Base-by-base conservation (phyloP, 1,140 invertebrate genomes). In the Acromyrmex charruanus region DNA sequence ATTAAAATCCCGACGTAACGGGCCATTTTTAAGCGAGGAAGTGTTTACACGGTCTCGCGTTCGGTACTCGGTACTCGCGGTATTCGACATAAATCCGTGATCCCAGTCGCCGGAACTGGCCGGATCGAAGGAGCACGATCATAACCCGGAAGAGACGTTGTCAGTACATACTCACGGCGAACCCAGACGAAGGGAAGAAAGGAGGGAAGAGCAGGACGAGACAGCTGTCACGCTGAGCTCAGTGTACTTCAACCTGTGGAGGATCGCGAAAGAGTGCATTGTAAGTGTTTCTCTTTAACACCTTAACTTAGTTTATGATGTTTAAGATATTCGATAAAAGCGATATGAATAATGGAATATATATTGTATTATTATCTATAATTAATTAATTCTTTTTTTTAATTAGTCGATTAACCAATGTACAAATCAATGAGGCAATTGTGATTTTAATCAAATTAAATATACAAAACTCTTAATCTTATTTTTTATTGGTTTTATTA, bases 201-300 rank as follows among this genome's bases (percentile, higher is more conserved):
- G 21, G 21, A 79, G 71, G 55, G 85, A 35, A 72, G 85, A 85
- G 77, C 77, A 35, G 55, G 55, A 89, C 65, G 75, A 80, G 69
- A 88, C 92, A 91, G 88, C 91, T 89, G 87, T 87, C 92, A 93
- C 91, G 88, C 92, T 94, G 94, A 92, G 92, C 85, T 92, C 90
- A 81, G 89, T 92, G 91, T 93, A 94, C 86, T 90, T 94, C 95
- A 96, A 95, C 93, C 96, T 96, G 96, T 96, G 95, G 96, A 96
- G 94, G 93, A 93, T 95, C 92, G 95, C 95, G 88, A 96, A 94
- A 94, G 95, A 96, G 94, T 96, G 96, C 92, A 96, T 96, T 94
- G 96, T 96, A 82, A 96, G 95, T 96, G 91, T 87, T n/a, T 68
- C 39, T 10, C 35, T 77, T 69, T 58, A 74, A 80, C 9, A n/a